Percentiles rank a stretch among this genome's conserved stretches.
Evolutionary conservation across 2,888 invertebrate genomes (phyloP).

Genomic region (Drosophila demipolita): DNA sequence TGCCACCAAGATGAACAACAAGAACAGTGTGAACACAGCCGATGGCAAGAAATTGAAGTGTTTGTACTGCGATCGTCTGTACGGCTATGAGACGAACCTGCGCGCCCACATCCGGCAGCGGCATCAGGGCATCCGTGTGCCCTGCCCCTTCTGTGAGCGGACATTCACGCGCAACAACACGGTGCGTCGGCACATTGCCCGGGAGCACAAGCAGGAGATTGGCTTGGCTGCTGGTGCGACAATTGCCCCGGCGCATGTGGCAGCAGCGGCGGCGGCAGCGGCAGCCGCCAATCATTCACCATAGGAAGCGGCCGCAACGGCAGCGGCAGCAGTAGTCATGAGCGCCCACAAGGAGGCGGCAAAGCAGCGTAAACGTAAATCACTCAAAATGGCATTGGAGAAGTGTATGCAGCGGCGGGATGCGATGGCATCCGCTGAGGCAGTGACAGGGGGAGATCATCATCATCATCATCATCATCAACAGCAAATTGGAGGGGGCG

Average conservation of each 20-base stretch:
- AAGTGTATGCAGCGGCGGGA: slow-evolving; percentile 83
- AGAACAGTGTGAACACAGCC: slow-evolving; percentile 92
- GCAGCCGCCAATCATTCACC: slow-evolving; percentile 85
- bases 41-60: slow-evolving; percentile 96
- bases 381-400: slow-evolving; percentile 83
- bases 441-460: slow-evolving; percentile 26
- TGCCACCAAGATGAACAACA: slow-evolving; percentile 88
- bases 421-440: slow-evolving; percentile 69
- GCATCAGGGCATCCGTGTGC: slow-evolving; percentile 96
- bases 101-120: slow-evolving; percentile 96
- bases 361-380: slow-evolving; percentile 83
- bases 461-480: neutral
- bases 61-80: slow-evolving; percentile 95
- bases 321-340: slow-evolving; percentile 84
- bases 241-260: slow-evolving; percentile 80
- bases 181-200: slow-evolving; percentile 94
- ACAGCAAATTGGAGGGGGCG: neutral
- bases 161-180: slow-evolving; percentile 97
- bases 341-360: slow-evolving; percentile 82
- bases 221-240: slow-evolving; percentile 82
- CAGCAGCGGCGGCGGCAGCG: slow-evolving; percentile 82
- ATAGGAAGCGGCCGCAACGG: slow-evolving; percentile 85
- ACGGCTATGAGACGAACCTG: slow-evolving; percentile 96
- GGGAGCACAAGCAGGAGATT: slow-evolving; percentile 92
- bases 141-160: slow-evolving; percentile 95